These are phyloP conservation scores for Chamaetylas fuelleborni DNA, from an alignment of 2,113 vertebrate species.

Conservation along the genomic window DNA sequence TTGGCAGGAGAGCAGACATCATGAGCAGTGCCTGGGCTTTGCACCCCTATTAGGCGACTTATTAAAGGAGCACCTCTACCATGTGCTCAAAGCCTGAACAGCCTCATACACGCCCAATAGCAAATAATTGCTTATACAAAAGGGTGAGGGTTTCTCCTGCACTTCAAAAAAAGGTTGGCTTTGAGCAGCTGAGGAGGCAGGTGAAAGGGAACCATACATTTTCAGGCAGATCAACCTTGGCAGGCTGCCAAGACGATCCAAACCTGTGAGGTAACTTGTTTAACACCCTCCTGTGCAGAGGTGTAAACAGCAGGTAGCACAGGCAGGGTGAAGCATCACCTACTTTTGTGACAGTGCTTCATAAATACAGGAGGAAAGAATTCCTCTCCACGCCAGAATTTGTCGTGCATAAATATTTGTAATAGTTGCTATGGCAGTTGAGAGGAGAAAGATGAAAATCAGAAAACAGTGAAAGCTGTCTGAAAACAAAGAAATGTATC, in stretches of 20 bases:
- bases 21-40: not conserved
- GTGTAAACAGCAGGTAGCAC: conserved; percentile 72
- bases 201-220: not conserved
- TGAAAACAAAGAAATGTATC: conserved; percentile 75
- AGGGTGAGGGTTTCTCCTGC: not conserved
- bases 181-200: conserved; percentile 2
- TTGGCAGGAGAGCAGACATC: not conserved
- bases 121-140: conserved; percentile 2
- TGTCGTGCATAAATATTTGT: conserved; percentile 81
- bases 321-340: conserved; percentile 71
- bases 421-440: conserved; percentile 82
- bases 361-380: conserved; percentile 60
- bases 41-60: conserved; percentile 37
- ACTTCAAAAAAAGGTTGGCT: not conserved
- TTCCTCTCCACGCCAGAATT: conserved; percentile 65
- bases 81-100: conserved; percentile 44
- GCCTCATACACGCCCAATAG: conserved; percentile 18
- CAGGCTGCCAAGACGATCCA: conserved; percentile 68
- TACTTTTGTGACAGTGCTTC: conserved; percentile 73
- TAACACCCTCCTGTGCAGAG: conserved; percentile 69
- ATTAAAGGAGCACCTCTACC: conserved; percentile 52
- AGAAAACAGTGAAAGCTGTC: conserved; percentile 73
- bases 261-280: conserved; percentile 71
- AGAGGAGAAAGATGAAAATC: conserved; percentile 64
- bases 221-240: conserved; percentile 66